Conservation (phyloP, 1,140 invertebrate species). For the Drosophila aff. region DNA sequence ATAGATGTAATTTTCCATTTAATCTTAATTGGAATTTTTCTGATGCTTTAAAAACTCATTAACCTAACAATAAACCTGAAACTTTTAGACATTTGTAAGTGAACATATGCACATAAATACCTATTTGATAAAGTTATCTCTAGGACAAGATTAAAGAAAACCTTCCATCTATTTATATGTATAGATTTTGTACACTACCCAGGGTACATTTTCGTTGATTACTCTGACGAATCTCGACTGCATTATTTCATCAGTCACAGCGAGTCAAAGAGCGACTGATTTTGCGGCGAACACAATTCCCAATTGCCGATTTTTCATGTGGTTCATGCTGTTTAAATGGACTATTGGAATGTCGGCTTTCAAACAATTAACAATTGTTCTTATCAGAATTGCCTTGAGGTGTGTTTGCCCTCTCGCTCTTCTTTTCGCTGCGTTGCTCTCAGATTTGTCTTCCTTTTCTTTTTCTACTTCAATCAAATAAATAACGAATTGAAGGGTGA, state of each 20-base stretch:
- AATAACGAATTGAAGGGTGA: conserved; percentile 29
- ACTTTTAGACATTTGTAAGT: background rate
- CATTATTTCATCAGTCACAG: conserved; percentile 28
- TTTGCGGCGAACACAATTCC: background rate
- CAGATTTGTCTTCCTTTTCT: background rate
- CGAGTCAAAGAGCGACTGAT: background rate
- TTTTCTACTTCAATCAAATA: conserved; percentile 29
- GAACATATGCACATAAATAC: background rate
- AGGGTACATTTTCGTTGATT: background rate
- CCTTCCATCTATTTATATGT: background rate
- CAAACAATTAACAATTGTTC: conserved; percentile 70
- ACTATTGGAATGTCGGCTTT: conserved; percentile 71
- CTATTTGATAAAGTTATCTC: background rate
- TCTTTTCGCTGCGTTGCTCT: background rate
- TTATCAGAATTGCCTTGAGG: conserved; percentile 67
- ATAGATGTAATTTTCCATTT: background rate
- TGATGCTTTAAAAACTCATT: background rate
- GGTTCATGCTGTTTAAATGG: conserved; percentile 7
- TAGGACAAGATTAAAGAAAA: no score
- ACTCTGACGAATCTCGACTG: background rate
- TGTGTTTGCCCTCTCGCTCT: conserved; percentile 42
- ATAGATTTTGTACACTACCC: background rate
- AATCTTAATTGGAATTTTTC: background rate
- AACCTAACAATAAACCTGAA: background rate
- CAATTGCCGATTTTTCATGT: conserved; percentile 13